phyloP scores from a whole-genome alignment of 1,140 invertebrate genomes.

The Macrosteles quadrilineatus region DNA sequence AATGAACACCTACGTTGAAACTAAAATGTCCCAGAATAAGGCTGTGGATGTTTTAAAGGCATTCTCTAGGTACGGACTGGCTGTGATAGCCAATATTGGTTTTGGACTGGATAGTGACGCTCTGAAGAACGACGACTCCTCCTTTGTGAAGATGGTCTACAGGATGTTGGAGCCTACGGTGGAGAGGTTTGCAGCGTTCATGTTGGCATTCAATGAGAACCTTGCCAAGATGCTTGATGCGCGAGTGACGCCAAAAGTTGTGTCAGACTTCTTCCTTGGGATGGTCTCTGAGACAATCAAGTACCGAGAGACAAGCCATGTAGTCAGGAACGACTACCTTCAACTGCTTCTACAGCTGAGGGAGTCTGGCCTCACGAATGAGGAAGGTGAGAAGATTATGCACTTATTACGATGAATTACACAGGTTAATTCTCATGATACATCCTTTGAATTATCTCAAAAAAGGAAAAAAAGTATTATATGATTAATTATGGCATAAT shows the following conservation, averaged over 20 bases:
- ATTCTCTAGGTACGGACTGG: constrained; percentile 40
- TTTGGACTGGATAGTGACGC: constrained; percentile 49
- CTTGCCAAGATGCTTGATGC: constrained; percentile 1
- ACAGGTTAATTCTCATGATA: too few relatives aligned
- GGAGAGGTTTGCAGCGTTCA: background rate
- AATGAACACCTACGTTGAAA: background rate
- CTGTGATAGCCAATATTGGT: constrained; percentile 55
- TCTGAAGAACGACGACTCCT: constrained; percentile 46
- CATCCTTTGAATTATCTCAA: too few relatives aligned
- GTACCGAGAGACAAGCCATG: constrained; percentile 53
- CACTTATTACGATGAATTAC: too few relatives aligned
- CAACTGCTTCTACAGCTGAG: constrained; percentile 57
- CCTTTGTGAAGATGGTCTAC: constrained; percentile 43
- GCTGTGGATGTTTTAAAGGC: constrained; percentile 8
- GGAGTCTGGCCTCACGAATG: constrained; percentile 40
- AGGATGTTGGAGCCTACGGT: constrained; percentile 1
- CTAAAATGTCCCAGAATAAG: background rate
- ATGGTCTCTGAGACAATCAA: constrained; percentile 58
- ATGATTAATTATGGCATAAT: too few relatives aligned
- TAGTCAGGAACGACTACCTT: constrained; percentile 57
- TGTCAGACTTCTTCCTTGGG: constrained; percentile 50
- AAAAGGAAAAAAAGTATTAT: too few relatives aligned
- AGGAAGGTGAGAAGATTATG: background rate
- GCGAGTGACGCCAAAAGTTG: constrained; percentile 24
- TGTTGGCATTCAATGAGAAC: background rate